Evolutionary conservation across 2,797 vertebrate genomes (phyloP).

Genomic region (Allobates femoralis): DNA sequence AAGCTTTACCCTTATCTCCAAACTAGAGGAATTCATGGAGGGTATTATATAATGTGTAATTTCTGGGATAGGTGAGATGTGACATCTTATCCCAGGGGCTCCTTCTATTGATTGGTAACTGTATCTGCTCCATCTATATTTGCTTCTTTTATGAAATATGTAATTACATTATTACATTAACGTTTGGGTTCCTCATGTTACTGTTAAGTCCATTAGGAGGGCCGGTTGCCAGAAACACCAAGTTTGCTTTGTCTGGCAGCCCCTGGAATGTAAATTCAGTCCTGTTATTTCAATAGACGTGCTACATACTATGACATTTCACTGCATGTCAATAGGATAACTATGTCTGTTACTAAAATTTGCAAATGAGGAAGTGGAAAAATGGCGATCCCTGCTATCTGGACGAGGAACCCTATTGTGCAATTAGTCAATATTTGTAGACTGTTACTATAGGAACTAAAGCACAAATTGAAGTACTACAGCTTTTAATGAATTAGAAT

Average conservation of each 20-base stretch:
- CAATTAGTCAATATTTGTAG: constrained; percentile 29
- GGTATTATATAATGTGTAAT: too few relatives aligned
- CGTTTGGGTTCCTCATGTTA: neutral
- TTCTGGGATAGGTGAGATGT: too few relatives aligned
- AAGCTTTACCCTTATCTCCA: too few relatives aligned
- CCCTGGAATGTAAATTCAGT: neutral
- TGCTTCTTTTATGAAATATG: neutral
- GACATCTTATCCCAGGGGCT: too few relatives aligned
- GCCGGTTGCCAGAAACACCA: neutral
- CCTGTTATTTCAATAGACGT: neutral
- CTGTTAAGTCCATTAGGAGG: neutral
- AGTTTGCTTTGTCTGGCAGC: neutral
- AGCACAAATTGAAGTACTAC: neutral
- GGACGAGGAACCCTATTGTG: constrained; percentile 19
- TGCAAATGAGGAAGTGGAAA: constrained; percentile 38
- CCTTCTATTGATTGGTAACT: neutral
- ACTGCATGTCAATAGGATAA: neutral
- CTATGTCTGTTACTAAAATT: neutral
- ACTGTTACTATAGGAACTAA: constrained; percentile 15
- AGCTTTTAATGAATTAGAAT: too few relatives aligned
- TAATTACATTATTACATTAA: neutral
- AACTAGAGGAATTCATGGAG: too few relatives aligned
- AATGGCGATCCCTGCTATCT: neutral
- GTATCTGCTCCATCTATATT: neutral
- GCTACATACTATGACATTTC: neutral